phyloP scores from a whole-genome alignment of 2,113 vertebrate genomes.

The Ictalurus furcatus region DNA sequence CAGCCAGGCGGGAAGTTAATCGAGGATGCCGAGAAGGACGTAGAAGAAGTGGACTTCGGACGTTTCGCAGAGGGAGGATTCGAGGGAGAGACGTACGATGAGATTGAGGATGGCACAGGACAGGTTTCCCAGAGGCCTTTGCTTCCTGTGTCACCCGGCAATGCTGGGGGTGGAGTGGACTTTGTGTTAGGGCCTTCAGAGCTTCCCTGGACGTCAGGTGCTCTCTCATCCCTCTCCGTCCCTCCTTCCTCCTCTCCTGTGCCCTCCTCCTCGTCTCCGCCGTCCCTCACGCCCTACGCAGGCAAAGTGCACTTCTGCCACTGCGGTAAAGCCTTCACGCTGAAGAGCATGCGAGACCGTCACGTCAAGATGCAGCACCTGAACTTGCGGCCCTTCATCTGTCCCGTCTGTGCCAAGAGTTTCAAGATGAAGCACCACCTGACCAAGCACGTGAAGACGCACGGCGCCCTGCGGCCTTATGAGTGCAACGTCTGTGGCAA shows the following conservation, averaged over 20 bases:
- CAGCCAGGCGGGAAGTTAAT: constrained; percentile 58
- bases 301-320: constrained; percentile 91
- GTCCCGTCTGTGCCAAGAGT: constrained; percentile 88
- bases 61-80: constrained; percentile 61
- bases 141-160: constrained; percentile 65
- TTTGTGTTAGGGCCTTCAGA: constrained; percentile 62
- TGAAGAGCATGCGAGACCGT: constrained; percentile 90
- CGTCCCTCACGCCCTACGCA: constrained; percentile 54
- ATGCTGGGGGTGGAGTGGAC: constrained; percentile 27
- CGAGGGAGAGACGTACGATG: constrained; percentile 68
- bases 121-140: constrained; percentile 75
- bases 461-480: constrained; percentile 90
- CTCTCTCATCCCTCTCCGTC: constrained; percentile 55
- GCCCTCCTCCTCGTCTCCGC: constrained; percentile 65
- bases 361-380: constrained; percentile 98
- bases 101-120: constrained; percentile 73
- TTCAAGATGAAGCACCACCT: constrained; percentile 98
- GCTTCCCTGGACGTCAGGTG: constrained; percentile 60
- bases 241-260: constrained; percentile 69
- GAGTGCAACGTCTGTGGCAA: constrained; percentile 84
- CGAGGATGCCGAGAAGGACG: constrained; percentile 59
- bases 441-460: constrained; percentile 95
- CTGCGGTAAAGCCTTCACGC: constrained; percentile 91
- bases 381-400: constrained; percentile 90
- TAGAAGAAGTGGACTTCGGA: constrained; percentile 64